phyloP scores from a whole-genome alignment of 2,888 invertebrate genomes.

The Spisula solida region DNA sequence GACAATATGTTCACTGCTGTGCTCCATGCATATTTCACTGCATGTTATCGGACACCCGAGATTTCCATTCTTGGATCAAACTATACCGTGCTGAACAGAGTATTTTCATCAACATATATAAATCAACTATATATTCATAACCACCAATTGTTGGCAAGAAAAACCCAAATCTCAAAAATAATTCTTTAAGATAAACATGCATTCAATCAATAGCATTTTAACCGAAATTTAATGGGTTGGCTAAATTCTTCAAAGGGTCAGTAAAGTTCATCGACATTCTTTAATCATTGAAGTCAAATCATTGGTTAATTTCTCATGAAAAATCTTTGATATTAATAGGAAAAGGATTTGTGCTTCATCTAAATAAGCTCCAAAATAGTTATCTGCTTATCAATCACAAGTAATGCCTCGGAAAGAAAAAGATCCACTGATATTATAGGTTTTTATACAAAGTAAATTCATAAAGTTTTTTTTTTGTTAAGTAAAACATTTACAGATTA shows the following conservation, averaged over 20 bases:
- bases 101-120: slow-evolving; percentile 15
- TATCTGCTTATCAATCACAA: background rate
- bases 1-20: slow-evolving; percentile 37
- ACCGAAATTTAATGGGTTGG: no score
- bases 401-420: slow-evolving; percentile 11
- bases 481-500: background rate
- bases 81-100: slow-evolving; percentile 33
- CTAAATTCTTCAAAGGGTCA: background rate
- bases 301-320: background rate
- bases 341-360: background rate
- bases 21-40: slow-evolving; percentile 46
- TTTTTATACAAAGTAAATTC: background rate
- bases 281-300: background rate
- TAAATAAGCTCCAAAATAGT: background rate
- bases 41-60: slow-evolving; percentile 32
- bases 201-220: background rate
- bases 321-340: background rate
- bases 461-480: background rate
- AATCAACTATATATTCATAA: slow-evolving; percentile 1
- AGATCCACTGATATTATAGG: background rate
- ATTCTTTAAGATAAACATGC: background rate
- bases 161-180: background rate
- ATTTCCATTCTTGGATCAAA: slow-evolving; percentile 31
- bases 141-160: background rate
- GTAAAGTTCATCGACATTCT: background rate